These are phyloP conservation scores for Aradophagus sp. DNA, from an alignment of 1,140 invertebrate species.

Conservation along the genomic window DNA sequence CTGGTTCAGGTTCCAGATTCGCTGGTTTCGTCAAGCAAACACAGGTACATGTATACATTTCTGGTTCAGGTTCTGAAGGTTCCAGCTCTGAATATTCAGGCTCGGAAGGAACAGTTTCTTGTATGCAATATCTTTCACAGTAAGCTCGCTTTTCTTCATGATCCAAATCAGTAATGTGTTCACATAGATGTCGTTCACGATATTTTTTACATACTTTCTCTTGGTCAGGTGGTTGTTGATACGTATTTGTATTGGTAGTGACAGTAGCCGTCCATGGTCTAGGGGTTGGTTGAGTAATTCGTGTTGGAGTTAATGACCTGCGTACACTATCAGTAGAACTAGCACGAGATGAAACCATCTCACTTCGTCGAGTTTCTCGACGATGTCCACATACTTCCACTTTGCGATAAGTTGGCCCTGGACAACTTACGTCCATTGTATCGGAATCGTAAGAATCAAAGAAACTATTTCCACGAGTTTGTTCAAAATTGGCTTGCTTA, in stretches of 20 bases:
- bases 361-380: conserved; percentile 54
- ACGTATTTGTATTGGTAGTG: conserved; percentile 59
- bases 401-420: conserved; percentile 64
- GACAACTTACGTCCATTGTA: conserved; percentile 67
- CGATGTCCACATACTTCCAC: conserved; percentile 60
- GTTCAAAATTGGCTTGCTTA: conserved; percentile 60
- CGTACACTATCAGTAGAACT: conserved; percentile 67
- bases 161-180: conserved; percentile 51
- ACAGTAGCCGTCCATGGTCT: conserved; percentile 72
- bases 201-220: conserved; percentile 61
- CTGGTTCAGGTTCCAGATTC: conserved; percentile 45
- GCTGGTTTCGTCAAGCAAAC: conserved; percentile 24
- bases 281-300: conserved; percentile 69
- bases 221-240: conserved; percentile 58
- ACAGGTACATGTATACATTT: conserved; percentile 53
- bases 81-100: no score
- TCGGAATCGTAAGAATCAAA: conserved; percentile 40
- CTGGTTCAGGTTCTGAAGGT: conserved; percentile 51
- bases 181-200: conserved; percentile 58
- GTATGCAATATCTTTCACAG: conserved; percentile 50
- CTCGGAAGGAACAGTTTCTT: conserved; percentile 34
- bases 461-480: conserved; percentile 55
- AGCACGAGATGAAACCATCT: conserved; percentile 59
- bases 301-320: conserved; percentile 70
- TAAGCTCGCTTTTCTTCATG: conserved; percentile 66